phyloP scores from a whole-genome alignment of 1,140 invertebrate genomes.

The Metopolophium dirhodum region DNA sequence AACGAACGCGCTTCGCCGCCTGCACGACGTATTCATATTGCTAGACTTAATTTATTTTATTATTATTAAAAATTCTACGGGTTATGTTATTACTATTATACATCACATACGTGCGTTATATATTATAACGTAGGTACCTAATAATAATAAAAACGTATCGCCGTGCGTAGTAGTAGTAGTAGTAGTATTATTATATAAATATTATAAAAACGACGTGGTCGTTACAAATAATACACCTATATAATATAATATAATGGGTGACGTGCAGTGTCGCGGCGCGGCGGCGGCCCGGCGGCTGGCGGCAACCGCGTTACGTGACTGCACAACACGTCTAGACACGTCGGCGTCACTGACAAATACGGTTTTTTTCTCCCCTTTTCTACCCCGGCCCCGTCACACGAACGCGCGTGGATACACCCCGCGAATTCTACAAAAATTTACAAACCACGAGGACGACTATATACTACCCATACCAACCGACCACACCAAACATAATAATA shows the following conservation, averaged over 20 bases:
- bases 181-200: not conserved
- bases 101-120: not conserved
- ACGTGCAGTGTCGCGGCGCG: not conserved
- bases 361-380: not conserved
- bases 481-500: not conserved
- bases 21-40: not conserved
- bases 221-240: not conserved
- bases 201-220: not conserved
- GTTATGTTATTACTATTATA: not conserved
- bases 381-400: not conserved
- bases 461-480: not conserved
- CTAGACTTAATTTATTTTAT: not conserved
- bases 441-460: not conserved
- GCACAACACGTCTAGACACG: slow-evolving; percentile 44
- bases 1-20: not conserved
- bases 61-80: not conserved
- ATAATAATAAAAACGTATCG: not conserved
- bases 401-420: not conserved
- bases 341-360: slow-evolving; percentile 35
- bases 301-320: slow-evolving; percentile 50
- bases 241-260: not conserved
- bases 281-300: slow-evolving; percentile 20
- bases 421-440: not conserved
- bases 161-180: not conserved
- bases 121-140: not conserved